Conservation (phyloP, 1,140 invertebrate species). For the Alviniconcha marisindica region DNA sequence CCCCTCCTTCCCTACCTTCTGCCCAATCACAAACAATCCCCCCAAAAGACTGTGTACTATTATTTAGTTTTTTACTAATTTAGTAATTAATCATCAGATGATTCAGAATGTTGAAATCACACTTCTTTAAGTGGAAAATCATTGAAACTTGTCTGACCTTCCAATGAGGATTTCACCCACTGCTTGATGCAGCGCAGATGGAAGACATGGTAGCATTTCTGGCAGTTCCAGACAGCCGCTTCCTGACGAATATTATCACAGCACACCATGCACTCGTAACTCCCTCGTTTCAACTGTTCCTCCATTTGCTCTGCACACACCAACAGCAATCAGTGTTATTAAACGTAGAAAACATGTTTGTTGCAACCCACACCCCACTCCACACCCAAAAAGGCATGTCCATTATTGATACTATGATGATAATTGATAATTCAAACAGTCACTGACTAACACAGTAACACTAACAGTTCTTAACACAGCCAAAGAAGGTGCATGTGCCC, state of each 20-base stretch:
- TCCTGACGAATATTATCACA: constrained; percentile 87
- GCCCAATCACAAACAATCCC: background rate
- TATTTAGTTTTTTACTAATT: background rate
- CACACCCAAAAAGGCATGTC: no score
- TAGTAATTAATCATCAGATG: background rate
- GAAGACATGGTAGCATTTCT: constrained; percentile 92
- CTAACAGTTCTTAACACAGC: no score
- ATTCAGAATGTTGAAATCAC: no score
- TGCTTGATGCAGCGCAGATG: constrained; percentile 93
- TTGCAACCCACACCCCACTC: no score
- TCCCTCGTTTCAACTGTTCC: constrained; percentile 86
- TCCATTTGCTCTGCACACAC: constrained; percentile 82
- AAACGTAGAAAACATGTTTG: no score
- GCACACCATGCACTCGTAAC: constrained; percentile 94
- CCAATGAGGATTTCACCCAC: constrained; percentile 90
- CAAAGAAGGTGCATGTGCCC: no score
- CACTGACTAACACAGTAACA: no score
- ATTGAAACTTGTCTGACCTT: constrained; percentile 45
- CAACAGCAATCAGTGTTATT: constrained; percentile 36
- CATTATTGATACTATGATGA: background rate
- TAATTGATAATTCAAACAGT: background rate
- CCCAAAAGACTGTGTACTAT: background rate
- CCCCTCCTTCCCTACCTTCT: no score
- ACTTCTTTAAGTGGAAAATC: no score
- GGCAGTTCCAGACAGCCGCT: constrained; percentile 92